Evolutionary conservation across 1,140 invertebrate genomes (phyloP), one percentile per base, ranked within the genome.

Genomic region (Bradysia coprophila): DNA sequence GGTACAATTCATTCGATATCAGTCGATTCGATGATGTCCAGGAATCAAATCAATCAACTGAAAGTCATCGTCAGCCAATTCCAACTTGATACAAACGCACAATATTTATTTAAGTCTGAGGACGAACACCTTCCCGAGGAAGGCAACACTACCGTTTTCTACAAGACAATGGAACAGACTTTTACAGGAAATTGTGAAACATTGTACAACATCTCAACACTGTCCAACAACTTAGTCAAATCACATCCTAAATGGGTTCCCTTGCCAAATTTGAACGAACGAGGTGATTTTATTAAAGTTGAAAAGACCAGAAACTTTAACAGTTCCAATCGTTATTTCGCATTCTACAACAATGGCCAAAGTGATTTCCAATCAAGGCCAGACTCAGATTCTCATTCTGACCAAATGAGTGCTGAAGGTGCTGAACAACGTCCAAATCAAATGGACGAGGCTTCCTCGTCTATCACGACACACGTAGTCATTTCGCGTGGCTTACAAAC

Each of bases 171-270:
- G 71, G 79, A 82, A 58, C 67, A 72, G 44, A 70, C 75, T 5
- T 67, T 81, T 19, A 68, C 67, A 47, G 79, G 79, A 36, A 67
- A 70, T 52, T 77, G 72, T 50, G 72, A 78, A 53, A 76, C 75
- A 9, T 44, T 70, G 0, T 81, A 81, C 55, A 68, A 76, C 18
- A 67, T 81, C 6, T 63, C 64, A 13, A 68, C 67, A 1, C 55
- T 76, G 21, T 58, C 70, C 2, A 52, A 68, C 16, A 65, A 68
- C 44, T 53, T 67, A 48, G 13, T 65, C 2, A 46, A 59, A 38
- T 34, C 41, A n/a, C 51, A 64, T 38, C 68, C 67, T 4, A 59
- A 72, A 51, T 56, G 74, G 21, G 63, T 57, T 2, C 72, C 72
- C 4, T 54, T 68, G 20, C 48, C 62, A 22, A 13, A 33, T 15